Evolutionary conservation across 2,797 vertebrate genomes (phyloP), one percentile per base, ranked within the genome.

Genomic region (Pangasius macronema): DNA sequence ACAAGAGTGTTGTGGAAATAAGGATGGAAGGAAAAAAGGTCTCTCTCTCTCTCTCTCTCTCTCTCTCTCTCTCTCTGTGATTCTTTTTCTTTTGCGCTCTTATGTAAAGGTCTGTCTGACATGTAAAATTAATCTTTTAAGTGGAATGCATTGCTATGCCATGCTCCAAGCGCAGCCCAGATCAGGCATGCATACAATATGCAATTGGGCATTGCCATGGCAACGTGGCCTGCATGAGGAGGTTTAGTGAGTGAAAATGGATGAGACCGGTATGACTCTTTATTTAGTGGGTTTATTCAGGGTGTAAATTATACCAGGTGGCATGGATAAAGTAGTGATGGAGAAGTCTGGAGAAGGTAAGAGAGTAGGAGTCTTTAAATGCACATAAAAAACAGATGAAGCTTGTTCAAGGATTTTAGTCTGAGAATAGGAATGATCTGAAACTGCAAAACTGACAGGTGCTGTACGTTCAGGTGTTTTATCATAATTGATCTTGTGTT

Each of bases 181-280:
- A 90, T 92, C 96, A 97, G 94, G 96, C 97, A 97, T 96, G 97
- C 96, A 91, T 97, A 95, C 94, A 94, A 97, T 93, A 94, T 96
- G 96, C 96, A 96, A 96, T 96, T 96, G 96, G 96, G 95, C 96
- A 95, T 96, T 96, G 94, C 96, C 96, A 96, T 96, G 96, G 95
- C 94, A 97, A 97, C 96, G 84, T 84, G 91, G 91, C 92, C 91
- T 73, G 1, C 93, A 94, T 93, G 91, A 94, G 93, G 95, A 96
- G 95, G 94, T 96, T 95, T 91, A 94, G 93, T 91, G 92, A 87
- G 33, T 93, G 39, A 94, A 92, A 93, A 92, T 88, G 89, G 92
- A 94, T 93, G 85, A 82, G 84, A 87, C 91, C 85, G 87, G 91
- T 89, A 93, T 92, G 87, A 92, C 95, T 93, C 93, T 94, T 96